A percentile compares a stretch with the other conserved stretches of the same genome.
phyloP scores from a whole-genome alignment of 1,140 invertebrate genomes.

The Glossosoma conforme region DNA sequence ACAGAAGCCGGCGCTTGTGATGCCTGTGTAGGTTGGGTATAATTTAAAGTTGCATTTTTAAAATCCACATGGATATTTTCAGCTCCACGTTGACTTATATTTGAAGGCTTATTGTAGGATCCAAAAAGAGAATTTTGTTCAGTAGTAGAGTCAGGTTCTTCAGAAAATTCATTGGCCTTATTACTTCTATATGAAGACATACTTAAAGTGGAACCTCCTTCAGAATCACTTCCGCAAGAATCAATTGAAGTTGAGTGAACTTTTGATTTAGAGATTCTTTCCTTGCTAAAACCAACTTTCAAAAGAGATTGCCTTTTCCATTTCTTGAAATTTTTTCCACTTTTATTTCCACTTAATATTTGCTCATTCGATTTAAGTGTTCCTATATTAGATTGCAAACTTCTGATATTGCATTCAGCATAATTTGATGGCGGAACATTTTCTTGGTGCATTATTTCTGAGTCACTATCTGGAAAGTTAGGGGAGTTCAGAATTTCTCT shows the following conservation, averaged over 20 bases:
- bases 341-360: constrained; percentile 5
- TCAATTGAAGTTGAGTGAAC: constrained; percentile 40
- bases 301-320: constrained; percentile 26
- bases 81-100: constrained; percentile 33
- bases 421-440: constrained; percentile 9
- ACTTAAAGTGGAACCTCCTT: constrained; percentile 16
- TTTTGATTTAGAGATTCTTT: constrained; percentile 41
- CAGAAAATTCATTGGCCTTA: constrained; percentile 26
- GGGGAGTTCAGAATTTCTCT: no score
- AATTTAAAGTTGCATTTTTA: neutral
- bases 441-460: constrained; percentile 36
- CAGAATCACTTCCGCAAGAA: constrained; percentile 34
- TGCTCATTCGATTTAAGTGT: constrained; percentile 10
- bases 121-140: constrained; percentile 27
- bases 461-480: constrained; percentile 20
- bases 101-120: constrained; percentile 34
- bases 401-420: neutral
- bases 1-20: constrained; percentile 46
- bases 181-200: constrained; percentile 24
- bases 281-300: constrained; percentile 39
- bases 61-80: neutral
- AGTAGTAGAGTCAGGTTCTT: constrained; percentile 37
- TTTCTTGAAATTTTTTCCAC: constrained; percentile 6
- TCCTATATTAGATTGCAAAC: neutral
- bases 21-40: constrained; percentile 34